A percentile compares a stretch with the other conserved stretches of the same genome.
phyloP scores from a whole-genome alignment of 2,888 invertebrate species.

The Tortrix viridana region DNA sequence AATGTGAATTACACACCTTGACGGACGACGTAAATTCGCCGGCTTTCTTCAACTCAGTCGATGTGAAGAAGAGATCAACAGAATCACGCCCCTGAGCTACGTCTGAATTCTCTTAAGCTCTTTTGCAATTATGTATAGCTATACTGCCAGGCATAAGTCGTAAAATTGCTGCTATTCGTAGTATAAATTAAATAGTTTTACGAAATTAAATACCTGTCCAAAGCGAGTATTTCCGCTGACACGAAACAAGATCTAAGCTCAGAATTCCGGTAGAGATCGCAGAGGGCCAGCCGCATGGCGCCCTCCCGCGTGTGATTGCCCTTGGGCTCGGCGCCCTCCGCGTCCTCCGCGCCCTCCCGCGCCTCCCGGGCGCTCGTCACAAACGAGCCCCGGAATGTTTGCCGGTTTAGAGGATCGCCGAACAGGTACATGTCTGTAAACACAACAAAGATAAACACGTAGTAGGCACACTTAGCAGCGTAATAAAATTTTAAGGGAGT shows the following conservation, averaged over 20 bases:
- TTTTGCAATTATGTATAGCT: neutral
- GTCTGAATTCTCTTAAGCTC: no score
- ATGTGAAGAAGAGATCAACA: no score
- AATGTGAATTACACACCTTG: no score
- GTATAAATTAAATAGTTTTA: constrained; percentile 2
- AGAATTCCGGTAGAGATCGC: constrained; percentile 89
- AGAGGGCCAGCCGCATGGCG: constrained; percentile 90
- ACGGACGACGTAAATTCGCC: no score
- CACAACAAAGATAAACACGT: constrained; percentile 38
- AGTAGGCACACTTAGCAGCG: constrained; percentile 8
- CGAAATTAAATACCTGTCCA: constrained; percentile 88
- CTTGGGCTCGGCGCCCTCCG: constrained; percentile 85
- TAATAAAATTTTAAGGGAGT: constrained; percentile 23
- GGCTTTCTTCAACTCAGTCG: no score
- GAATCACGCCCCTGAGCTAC: no score
- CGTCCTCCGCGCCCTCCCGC: constrained; percentile 86
- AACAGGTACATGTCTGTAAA: constrained; percentile 89
- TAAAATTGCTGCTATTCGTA: neutral
- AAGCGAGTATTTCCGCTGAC: constrained; percentile 91
- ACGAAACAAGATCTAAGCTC: constrained; percentile 90
- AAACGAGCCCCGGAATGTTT: constrained; percentile 93
- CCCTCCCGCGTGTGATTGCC: constrained; percentile 89
- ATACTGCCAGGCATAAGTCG: neutral
- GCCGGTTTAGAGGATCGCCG: constrained; percentile 89
- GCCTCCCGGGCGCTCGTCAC: constrained; percentile 89